Base-by-base conservation (phyloP, 2,888 invertebrate genomes). In the Tetragonula carbonaria region DNA sequence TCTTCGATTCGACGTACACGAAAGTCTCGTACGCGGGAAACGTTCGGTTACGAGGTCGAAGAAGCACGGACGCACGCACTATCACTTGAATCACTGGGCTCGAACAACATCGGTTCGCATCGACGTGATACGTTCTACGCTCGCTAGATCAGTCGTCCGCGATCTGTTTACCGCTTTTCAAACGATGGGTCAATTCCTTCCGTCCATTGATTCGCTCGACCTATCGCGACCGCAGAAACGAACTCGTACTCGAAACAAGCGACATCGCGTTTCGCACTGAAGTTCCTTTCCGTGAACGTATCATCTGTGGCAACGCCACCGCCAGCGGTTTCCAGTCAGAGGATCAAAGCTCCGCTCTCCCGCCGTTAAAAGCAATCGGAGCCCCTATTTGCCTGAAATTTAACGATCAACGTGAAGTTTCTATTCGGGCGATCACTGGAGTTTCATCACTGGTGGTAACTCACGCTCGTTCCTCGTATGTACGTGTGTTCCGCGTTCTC, bases 331-430 rank as follows among this genome's bases (percentile, higher is more conserved):
- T 65, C 21, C 57, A 28, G 28, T 16, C n/a, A 14, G 4, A 11
- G 2, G 38, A 63, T 84, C 79, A 68, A 79, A 68, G 63, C 45
- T 53, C 14, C 74, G 6, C 11, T 74, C 45, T 16, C 33, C 23
- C 18, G 16, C 23, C 28, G 11, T 62, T 23, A 28, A 16, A 18
- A 16, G 50, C 62, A 72, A 83, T 74, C 84, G n/a, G 65, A 21
- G 59, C 45, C 53, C 55, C 0, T 78, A 28, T 71, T 82, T 78
- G 33, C 72, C 23, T 38, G 21, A 71, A 74, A 74, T 59, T 38
- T 51, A 18, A 28, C 16, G 55, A 67, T 51, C 79, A 57, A 16
- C n/a, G 18, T n/a, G 23, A 6, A 72, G 51, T 4, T 8, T 14
- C 33, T 74, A 2, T 33, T 55, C 62, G 14, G 51, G 68, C 45